These are phyloP conservation scores for Thunnus maccoyii DNA, from an alignment of 2,113 vertebrate genomes.

Conservation along the genomic window DNA sequence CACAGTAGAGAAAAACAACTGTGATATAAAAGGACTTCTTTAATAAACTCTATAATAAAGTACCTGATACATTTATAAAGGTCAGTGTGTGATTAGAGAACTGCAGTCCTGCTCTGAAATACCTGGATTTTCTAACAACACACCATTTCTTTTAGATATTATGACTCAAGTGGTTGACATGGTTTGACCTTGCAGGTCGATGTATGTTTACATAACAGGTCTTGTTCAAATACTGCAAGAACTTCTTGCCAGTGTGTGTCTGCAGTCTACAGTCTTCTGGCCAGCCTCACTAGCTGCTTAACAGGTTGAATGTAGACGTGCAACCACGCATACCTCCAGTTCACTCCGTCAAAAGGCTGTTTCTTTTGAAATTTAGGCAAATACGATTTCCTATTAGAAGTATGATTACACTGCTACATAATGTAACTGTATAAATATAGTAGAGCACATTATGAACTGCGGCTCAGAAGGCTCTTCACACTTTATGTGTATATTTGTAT, in stretches of 20 bases:
- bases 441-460: too few species aligned
- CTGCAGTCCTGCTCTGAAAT: slow-evolving; percentile 12
- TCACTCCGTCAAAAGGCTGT: background rate
- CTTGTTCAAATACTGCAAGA: slow-evolving; percentile 11
- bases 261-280: background rate
- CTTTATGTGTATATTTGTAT: slow-evolving; percentile 4
- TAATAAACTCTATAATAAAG: background rate
- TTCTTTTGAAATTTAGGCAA: background rate
- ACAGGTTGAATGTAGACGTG: background rate
- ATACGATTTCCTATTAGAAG: background rate
- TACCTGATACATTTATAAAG: background rate
- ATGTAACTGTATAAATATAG: background rate
- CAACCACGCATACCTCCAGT: background rate
- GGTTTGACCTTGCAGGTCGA: background rate
- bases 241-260: background rate
- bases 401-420: too few species aligned
- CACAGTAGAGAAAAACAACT: background rate
- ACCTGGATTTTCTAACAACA: background rate
- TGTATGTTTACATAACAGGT: background rate
- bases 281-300: background rate
- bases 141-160: background rate
- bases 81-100: background rate
- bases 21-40: background rate
- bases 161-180: slow-evolving; percentile 6
- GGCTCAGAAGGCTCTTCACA: background rate